Evolutionary conservation across 2,797 vertebrate genomes (phyloP), one percentile per base, ranked within the genome.

Genomic region (Protonibea diacanthus): DNA sequence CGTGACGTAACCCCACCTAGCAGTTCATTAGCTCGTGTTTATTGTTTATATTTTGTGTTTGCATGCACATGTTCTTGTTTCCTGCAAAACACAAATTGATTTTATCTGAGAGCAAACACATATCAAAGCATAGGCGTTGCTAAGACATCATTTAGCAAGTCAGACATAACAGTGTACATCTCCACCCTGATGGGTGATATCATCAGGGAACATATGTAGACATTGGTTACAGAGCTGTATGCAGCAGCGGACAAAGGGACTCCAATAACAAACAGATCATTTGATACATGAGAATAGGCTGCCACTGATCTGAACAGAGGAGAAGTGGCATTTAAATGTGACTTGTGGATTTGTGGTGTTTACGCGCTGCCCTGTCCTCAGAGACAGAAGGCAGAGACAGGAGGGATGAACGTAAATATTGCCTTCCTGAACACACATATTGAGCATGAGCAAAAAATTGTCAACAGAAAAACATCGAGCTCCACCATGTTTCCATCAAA

Each of bases 161-260:
- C 81, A 89, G 85, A 89, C 88, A 93, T 87, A 91, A 92, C 92
- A 88, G 90, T 89, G 75, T 67, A 52, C 71, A 63, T 90, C 90
- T 82, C 85, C 94, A 87, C 93, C 92, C 93, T 86, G 65, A 82
- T 42, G 33, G 45, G 65, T 67, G 62, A 84, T 14, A 29, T 71
- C 71, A 20, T 9, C 42, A 55, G 9, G 33, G 49, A 69, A 69
- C 53, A 77, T 8, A 74, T 71, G 63, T 77, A 64, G 64, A 75
- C 73, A 71, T 85, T 56, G 76, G 61, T 52, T 59, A 27, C 18
- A 64, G 13, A 57, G 69, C 52, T 61, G 57, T 25, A n/a, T 49
- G 33, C 44, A 11, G 44, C 18, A 9, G 20, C 5, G 23, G 49
- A 75, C 71, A 77, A 56, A 62, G 6, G 10, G 18, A 71, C 20